Base-by-base conservation (phyloP, 2,888 invertebrate genomes). In the Synergus gifuensis region DNA sequence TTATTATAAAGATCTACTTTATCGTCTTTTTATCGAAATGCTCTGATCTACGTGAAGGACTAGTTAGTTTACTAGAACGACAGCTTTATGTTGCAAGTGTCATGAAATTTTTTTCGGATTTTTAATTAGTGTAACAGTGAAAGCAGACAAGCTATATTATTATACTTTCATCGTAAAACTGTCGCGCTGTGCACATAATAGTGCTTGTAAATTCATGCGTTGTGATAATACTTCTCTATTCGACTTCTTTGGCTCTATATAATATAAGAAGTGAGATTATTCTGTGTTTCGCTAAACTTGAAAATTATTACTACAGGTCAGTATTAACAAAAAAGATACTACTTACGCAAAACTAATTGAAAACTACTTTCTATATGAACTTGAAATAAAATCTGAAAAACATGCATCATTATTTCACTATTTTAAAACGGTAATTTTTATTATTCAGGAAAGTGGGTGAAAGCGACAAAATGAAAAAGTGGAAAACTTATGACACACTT, bases 391-490 rank as follows among this genome's bases (percentile, higher is more conserved):
- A 40, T 9, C 36, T 40, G 28, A n/a, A 40, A n/a, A 42, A 9
- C 66, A 66, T 66, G 66, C 66, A 66, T 60, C 12, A 28, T 62
- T 62, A 22, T 12, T 22, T 22, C n/a, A 40, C 11, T n/a, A 40
- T 40, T 64, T n/a, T 2, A 40, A 64, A 2, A 9, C 4, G 0
- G 18, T 11, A n/a, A n/a, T 66, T 11, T 11, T n/a, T 11, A 67
- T 46, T 80, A 36, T 81, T 62, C 67, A 79, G 9, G 12, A 63
- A 44, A 62, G 28, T 49, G 49, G 76, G 60, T 76, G 36, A 49
- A 80, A 60, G 54, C 36, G 54, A 28, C 67, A 81, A 16, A 81
- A 73, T 60, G 7, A 49, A 69, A 60, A 80, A 44, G 44, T 46
- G 62, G 16, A 67, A 78, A 80, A 81, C 16, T 49, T 3, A 69